Evolutionary conservation across 2,797 vertebrate species (phyloP).

Genomic region (Platalea minor): DNA sequence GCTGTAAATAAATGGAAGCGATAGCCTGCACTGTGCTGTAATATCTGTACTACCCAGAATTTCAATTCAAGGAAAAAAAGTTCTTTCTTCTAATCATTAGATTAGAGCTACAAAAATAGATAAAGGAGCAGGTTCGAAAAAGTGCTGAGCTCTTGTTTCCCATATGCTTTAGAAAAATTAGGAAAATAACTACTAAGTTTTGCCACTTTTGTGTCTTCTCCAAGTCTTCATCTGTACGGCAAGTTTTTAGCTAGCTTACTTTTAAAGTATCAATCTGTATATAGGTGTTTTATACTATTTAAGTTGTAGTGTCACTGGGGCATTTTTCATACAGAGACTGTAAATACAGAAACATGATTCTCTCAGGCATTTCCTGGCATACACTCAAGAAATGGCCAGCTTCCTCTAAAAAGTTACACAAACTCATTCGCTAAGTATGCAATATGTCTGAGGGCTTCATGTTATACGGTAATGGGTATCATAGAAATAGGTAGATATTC

Average conservation of each 20-base stretch:
- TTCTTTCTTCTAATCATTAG: background rate
- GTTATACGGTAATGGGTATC: background rate
- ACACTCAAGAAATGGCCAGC: background rate
- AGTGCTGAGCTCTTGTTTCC: background rate
- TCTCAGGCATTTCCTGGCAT: background rate
- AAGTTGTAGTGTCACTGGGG: background rate
- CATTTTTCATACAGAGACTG: background rate
- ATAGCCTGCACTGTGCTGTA: background rate
- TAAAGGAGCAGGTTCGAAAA: background rate
- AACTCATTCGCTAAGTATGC: background rate
- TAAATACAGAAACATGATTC: background rate
- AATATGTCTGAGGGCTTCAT: background rate
- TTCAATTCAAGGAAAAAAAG: background rate
- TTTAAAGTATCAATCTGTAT: background rate
- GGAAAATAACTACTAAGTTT: background rate
- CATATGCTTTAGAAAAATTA: background rate
- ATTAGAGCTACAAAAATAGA: background rate
- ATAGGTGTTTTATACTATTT: background rate
- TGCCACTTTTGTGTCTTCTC: background rate
- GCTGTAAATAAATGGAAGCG: conserved; percentile 11
- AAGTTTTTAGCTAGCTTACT: background rate
- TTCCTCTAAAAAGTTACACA: background rate
- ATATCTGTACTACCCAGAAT: background rate
- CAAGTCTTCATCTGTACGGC: background rate
- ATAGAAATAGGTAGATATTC: background rate